Percentiles rank a stretch among this genome's conserved stretches.
Evolutionary conservation across 2,797 vertebrate species (phyloP).

Genomic region (Sphenopsis melanotis): DNA sequence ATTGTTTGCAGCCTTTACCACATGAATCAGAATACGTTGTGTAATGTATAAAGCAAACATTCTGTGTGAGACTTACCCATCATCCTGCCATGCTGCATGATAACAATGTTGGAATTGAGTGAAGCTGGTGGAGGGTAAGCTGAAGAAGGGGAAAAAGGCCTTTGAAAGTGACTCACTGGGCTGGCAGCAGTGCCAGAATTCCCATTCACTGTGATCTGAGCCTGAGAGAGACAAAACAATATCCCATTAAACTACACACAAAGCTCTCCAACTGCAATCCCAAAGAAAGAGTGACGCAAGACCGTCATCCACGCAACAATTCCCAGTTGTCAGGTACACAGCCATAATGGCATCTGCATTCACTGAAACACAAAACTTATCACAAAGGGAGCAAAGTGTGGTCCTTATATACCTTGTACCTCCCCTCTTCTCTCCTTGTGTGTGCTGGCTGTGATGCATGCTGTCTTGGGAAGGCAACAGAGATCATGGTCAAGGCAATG

Average conservation of each 20-base stretch:
- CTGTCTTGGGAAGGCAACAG: not conserved
- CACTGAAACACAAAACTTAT: slow-evolving; percentile 33
- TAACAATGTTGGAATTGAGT: slow-evolving; percentile 80
- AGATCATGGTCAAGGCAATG: not conserved
- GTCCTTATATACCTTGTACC: not conserved
- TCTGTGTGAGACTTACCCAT: slow-evolving; percentile 81
- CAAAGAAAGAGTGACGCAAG: not conserved
- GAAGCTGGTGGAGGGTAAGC: slow-evolving; percentile 85
- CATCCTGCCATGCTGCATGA: slow-evolving; percentile 83
- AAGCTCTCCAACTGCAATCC: not conserved
- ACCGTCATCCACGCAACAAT: not conserved
- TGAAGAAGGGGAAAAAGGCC: slow-evolving; percentile 89
- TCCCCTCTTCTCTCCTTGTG: not conserved
- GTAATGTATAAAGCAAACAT: not conserved
- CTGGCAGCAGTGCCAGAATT: slow-evolving; percentile 77
- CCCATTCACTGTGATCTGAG: slow-evolving; percentile 92
- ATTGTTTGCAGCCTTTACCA: not conserved
- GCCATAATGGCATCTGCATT: not conserved
- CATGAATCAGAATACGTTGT: not conserved
- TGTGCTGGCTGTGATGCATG: not conserved
- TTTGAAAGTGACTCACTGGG: slow-evolving; percentile 83
- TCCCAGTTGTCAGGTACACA: slow-evolving; percentile 19
- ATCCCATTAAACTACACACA: slow-evolving; percentile 32
- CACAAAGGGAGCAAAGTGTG: not conserved
- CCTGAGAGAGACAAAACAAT: slow-evolving; percentile 75